Percentiles rank a stretch among this genome's conserved stretches.
These are phyloP conservation scores for Cetoscarus ocellatus DNA, from an alignment of 2,797 vertebrate species.

Conservation along the genomic window DNA sequence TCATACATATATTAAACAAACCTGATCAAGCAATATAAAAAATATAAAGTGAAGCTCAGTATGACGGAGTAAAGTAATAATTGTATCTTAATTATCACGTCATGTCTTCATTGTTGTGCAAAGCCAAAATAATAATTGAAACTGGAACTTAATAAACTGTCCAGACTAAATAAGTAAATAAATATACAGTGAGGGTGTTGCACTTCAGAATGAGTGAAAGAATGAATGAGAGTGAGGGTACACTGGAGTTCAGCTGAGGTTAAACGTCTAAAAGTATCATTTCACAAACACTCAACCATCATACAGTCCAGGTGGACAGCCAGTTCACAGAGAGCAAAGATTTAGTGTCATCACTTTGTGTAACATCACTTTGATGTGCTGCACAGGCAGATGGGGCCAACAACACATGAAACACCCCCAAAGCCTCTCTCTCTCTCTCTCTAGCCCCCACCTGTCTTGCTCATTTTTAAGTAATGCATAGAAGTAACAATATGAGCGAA, in stretches of 20 bases:
- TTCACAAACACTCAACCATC: constrained; percentile 43
- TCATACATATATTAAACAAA: too few relatives aligned
- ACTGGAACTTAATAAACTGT: too few relatives aligned
- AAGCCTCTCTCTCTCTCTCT: neutral
- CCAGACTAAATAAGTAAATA: too few relatives aligned
- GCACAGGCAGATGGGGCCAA: constrained; percentile 40
- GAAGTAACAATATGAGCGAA: too few relatives aligned
- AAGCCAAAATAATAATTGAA: too few relatives aligned
- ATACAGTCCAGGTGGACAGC: constrained; percentile 47
- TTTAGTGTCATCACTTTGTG: constrained; percentile 70
- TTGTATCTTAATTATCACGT: too few relatives aligned
- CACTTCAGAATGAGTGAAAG: neutral
- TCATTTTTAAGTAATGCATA: too few relatives aligned
- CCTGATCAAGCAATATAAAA: too few relatives aligned
- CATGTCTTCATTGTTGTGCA: too few relatives aligned
- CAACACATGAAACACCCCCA: constrained; percentile 23
- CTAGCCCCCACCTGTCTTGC: neutral
- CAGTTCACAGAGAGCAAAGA: constrained; percentile 57
- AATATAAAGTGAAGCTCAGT: too few relatives aligned
- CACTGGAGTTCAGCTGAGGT: constrained; percentile 40
- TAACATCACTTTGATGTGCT: constrained; percentile 70
- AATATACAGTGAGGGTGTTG: neutral
- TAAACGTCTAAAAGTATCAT: constrained; percentile 49
- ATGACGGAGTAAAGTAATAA: too few relatives aligned
- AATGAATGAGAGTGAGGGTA: neutral